Evolutionary conservation across 2,113 vertebrate species (phyloP).

Genomic region (Paramormyrops kingsleyae): DNA sequence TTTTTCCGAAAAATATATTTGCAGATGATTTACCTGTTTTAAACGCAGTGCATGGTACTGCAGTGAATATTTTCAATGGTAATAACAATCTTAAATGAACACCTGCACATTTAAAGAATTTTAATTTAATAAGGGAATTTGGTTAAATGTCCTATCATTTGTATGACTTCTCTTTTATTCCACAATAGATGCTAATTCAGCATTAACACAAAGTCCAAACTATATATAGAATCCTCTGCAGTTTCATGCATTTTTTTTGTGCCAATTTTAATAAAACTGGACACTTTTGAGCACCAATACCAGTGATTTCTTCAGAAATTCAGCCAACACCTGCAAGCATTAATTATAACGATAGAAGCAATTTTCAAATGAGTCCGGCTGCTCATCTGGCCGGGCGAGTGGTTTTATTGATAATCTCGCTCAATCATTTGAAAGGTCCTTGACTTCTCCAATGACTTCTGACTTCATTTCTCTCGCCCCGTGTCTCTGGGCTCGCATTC

Average conservation of each 20-base stretch:
- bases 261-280: slow-evolving; percentile 5
- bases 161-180: background rate
- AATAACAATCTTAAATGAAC: background rate
- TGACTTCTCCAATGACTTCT: slow-evolving; percentile 26
- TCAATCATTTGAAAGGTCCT: slow-evolving; percentile 33
- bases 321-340: background rate
- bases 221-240: background rate
- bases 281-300: background rate
- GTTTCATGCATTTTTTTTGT: background rate
- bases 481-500: slow-evolving; percentile 23
- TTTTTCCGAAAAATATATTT: background rate
- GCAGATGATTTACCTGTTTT: background rate
- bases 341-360: slow-evolving; percentile 25
- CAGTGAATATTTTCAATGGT: background rate
- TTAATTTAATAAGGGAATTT: background rate
- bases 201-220: background rate
- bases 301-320: background rate
- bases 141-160: background rate
- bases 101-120: background rate
- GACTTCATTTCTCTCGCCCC: slow-evolving; percentile 28
- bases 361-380: slow-evolving; percentile 21
- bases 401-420: slow-evolving; percentile 32
- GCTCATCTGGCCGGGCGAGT: slow-evolving; percentile 11
- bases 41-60: background rate
- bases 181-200: background rate